Base-by-base conservation (phyloP, 1,140 invertebrate genomes). In the Zelostemma sp. region DNA sequence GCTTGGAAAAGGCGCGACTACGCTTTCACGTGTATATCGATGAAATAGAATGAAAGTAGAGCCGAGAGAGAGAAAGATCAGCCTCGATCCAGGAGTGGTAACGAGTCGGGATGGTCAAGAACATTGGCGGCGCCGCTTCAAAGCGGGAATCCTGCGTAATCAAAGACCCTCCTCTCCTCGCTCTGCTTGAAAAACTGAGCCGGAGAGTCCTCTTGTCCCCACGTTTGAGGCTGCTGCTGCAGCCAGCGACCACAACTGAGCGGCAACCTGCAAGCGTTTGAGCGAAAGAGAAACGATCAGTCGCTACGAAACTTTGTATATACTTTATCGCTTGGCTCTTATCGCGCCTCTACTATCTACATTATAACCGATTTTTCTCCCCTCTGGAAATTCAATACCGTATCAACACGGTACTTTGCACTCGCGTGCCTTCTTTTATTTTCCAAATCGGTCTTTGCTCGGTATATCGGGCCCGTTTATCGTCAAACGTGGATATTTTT, bases 81-180 rank as follows among this genome's bases (percentile, higher is more conserved):
- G 54, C 61, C 68, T 56, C 69, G 79, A 78, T 80, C 68, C 67
- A 61, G 59, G 71, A 74, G 79, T 78, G 77, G 82, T 84, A 83
- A 84, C 81, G 82, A 83, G 81, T 81, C 74, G 77, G 75, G 82
- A 82, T 78, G 78, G 72, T 68, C 68, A 71, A 77, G 78, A 82
- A 79, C 78, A 82, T 80, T 69, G 81, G 80, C 81, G 80, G 81
- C 80, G 79, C 76, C 76, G 79, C 80, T 82, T 83, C 81, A 83
- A 83, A 83, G 81, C 78, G 80, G 72, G 81, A 83, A 83, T 84
- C 80, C 77, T 77, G 82, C 80, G 80, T 81, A 84, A 84, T 84
- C 82, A 84, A 77, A 58, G 61, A 67, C 76, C 68, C 66, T 74
- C 73, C 72, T 72, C 65, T 64, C 71, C 68, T 73, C 72, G 31